Conservation (phyloP, 2,113 vertebrate species). For the Erpornis zantholeuca region DNA sequence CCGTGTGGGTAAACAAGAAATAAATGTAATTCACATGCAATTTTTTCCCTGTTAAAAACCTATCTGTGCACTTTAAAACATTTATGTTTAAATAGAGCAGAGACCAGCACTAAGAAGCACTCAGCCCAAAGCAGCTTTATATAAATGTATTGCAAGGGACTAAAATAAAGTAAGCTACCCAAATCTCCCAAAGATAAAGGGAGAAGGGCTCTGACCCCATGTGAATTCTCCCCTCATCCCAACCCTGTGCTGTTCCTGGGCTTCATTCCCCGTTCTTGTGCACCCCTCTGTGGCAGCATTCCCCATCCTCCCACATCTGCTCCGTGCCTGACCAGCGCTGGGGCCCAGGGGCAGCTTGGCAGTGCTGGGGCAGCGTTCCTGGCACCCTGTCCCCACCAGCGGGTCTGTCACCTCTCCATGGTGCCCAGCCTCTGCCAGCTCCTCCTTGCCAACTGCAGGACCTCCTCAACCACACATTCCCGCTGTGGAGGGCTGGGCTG, state of each 20-base stretch:
- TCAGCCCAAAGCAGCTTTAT: constrained; percentile 72
- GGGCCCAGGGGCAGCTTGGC: background rate
- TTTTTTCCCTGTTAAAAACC: constrained; percentile 49
- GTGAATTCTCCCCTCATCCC: background rate
- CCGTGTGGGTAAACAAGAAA: constrained; percentile 61
- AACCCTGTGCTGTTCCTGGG: background rate
- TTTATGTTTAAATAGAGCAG: constrained; percentile 68
- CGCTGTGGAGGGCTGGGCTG: background rate
- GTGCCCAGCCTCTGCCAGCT: background rate
- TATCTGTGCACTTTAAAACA: constrained; percentile 58
- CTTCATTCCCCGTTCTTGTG: background rate
- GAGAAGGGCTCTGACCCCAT: constrained; percentile 17
- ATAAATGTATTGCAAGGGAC: constrained; percentile 60
- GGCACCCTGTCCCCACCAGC: background rate
- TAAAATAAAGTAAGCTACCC: constrained; percentile 66
- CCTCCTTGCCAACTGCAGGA: background rate
- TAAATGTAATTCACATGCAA: constrained; percentile 58
- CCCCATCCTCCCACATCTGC: background rate
- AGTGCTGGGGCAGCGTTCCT: background rate
- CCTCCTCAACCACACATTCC: background rate
- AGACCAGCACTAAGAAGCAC: constrained; percentile 67
- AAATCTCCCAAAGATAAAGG: constrained; percentile 63
- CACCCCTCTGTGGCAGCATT: background rate
- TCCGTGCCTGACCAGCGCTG: background rate
- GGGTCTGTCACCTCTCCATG: background rate